Conservation (phyloP, 2,113 vertebrate genomes). For the Calidris pugnax region DNA sequence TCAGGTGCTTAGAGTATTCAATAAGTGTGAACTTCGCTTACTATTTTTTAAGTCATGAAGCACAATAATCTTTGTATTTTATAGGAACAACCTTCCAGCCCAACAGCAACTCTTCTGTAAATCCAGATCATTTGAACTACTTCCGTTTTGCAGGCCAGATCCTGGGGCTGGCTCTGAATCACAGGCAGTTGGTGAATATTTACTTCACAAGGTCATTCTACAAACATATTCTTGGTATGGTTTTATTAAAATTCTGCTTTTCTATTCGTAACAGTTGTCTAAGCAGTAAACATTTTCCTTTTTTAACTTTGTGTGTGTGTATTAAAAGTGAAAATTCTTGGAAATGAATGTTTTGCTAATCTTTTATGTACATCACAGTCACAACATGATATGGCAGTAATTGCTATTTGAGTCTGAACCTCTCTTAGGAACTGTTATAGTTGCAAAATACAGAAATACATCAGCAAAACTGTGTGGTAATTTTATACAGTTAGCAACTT, state of each 20-base stretch:
- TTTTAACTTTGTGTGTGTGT: not conserved
- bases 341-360: not conserved
- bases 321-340: not conserved
- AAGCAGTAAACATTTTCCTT: not conserved
- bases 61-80: not conserved
- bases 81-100: constrained; percentile 97
- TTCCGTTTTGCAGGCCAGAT: constrained; percentile 96
- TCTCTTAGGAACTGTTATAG: not conserved
- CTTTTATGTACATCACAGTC: not conserved
- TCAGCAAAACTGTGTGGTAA: not conserved
- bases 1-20: not conserved
- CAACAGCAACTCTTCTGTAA: constrained; percentile 98
- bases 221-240: constrained; percentile 95
- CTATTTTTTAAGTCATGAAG: not conserved
- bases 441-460: not conserved
- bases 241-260: not conserved
- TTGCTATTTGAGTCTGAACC: not conserved
- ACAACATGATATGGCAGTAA: not conserved
- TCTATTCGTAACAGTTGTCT: not conserved
- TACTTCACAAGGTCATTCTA: constrained; percentile 99
- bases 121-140: constrained; percentile 97
- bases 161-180: constrained; percentile 93
- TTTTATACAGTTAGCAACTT: not conserved
- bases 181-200: constrained; percentile 96
- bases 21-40: not conserved